Evolutionary conservation across 1,140 invertebrate species (phyloP).

Genomic region (Solen grandis): DNA sequence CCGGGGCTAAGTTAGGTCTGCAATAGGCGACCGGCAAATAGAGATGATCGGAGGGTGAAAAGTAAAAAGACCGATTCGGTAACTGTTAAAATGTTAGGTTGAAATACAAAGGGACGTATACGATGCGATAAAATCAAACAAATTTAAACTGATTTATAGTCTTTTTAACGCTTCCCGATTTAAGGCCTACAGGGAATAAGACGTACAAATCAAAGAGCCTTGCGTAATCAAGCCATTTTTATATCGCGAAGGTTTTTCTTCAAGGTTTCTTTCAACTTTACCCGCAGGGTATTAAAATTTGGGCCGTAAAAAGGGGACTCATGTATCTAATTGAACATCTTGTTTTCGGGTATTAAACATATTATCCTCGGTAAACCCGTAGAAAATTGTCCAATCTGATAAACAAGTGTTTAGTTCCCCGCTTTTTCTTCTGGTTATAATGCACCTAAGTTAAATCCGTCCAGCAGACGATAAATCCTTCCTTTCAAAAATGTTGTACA

Average conservation of each 20-base stretch:
- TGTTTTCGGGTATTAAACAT: constrained; percentile 27
- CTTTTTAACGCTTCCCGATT: constrained; percentile 20
- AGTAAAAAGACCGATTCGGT: no score
- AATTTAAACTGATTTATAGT: constrained; percentile 45
- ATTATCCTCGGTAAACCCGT: constrained; percentile 31
- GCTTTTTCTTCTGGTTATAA: no score
- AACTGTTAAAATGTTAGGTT: no score
- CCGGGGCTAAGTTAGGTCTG: not conserved
- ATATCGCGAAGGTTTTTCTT: constrained; percentile 9
- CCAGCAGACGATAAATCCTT: no score
- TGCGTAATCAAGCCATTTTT: constrained; percentile 30
- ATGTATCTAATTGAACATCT: constrained; percentile 34
- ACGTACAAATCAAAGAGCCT: constrained; percentile 23
- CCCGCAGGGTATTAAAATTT: constrained; percentile 33
- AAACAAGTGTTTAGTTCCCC: no score
- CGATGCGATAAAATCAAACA: constrained; percentile 27
- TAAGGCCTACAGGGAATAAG: constrained; percentile 10
- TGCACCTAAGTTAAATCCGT: no score
- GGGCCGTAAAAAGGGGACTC: constrained; percentile 26
- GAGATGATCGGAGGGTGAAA: no score
- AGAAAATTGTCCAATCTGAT: constrained; percentile 34
- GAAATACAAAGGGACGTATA: not conserved
- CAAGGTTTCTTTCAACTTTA: constrained; percentile 24
- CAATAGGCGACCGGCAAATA: not conserved
- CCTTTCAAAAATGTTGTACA: no score